These are phyloP conservation scores for Clistopyga incitator DNA, from an alignment of 2,888 invertebrate species.

Conservation along the genomic window DNA sequence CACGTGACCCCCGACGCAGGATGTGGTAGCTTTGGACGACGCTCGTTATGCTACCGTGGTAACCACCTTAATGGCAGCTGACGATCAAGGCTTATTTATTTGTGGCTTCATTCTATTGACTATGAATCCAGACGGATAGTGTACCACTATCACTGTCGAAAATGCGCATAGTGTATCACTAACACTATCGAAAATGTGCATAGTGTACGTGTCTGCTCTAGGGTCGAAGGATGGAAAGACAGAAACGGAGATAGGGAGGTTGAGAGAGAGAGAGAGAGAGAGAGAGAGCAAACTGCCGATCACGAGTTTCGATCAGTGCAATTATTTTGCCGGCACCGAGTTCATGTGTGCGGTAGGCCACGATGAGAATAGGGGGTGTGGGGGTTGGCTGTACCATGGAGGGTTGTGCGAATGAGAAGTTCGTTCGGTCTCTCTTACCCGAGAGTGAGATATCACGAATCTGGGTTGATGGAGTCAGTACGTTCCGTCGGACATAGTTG, in stretches of 20 bases:
- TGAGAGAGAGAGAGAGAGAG: not conserved
- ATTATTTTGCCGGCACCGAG: slow-evolving; percentile 29
- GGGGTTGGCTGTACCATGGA: not conserved
- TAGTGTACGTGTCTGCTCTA: not conserved
- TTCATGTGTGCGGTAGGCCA: slow-evolving; percentile 18
- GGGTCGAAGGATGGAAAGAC: not conserved
- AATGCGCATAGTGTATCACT: not conserved
- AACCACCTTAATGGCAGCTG: slow-evolving; percentile 54
- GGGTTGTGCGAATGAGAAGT: slow-evolving; percentile 54
- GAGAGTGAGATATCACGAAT: slow-evolving; percentile 52
- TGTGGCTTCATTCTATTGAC: slow-evolving; percentile 45
- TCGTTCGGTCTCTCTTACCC: slow-evolving; percentile 22
- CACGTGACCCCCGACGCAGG: slow-evolving; percentile 20
- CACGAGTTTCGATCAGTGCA: slow-evolving; percentile 47
- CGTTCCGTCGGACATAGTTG: slow-evolving; percentile 62
- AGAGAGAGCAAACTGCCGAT: slow-evolving; percentile 8
- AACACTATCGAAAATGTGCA: not conserved
- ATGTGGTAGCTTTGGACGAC: slow-evolving; percentile 19
- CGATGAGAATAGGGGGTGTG: not conserved
- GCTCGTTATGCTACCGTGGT: slow-evolving; percentile 43
- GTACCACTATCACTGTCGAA: not conserved
- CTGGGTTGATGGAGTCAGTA: slow-evolving; percentile 53
- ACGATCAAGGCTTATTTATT: slow-evolving; percentile 44
- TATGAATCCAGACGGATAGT: slow-evolving; percentile 9
- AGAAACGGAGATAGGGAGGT: not conserved